These are phyloP conservation scores for Hirtodrosophila alboralis DNA, from an alignment of 2,888 invertebrate species.

Conservation along the genomic window DNA sequence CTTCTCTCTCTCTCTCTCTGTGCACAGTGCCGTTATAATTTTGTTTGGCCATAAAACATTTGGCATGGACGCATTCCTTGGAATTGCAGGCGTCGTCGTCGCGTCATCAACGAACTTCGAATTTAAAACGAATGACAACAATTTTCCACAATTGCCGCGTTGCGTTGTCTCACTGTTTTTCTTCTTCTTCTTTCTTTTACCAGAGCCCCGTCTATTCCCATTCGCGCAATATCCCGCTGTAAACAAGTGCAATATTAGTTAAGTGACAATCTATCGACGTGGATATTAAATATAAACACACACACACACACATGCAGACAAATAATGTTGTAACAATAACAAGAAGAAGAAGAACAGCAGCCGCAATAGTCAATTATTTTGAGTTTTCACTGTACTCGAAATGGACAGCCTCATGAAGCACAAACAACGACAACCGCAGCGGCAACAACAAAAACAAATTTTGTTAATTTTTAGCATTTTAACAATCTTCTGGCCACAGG, in stretches of 20 bases:
- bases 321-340: constrained; percentile 52
- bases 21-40: constrained; percentile 63
- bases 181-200: no score
- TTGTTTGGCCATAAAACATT: constrained; percentile 62
- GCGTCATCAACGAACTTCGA: constrained; percentile 38
- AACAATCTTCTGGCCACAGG: constrained; percentile 57
- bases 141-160: neutral
- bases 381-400: constrained; percentile 43
- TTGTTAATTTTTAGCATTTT: constrained; percentile 47
- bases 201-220: constrained; percentile 4
- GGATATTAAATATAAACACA: constrained; percentile 11
- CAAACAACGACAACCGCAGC: constrained; percentile 15
- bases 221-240: no score
- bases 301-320: constrained; percentile 21
- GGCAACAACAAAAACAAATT: constrained; percentile 23
- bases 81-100: constrained; percentile 41
- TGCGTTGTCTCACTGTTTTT: neutral
- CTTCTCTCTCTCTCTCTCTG: constrained; percentile 6
- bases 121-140: constrained; percentile 39
- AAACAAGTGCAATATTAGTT: constrained; percentile 64
- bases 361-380: constrained; percentile 22
- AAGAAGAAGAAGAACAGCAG: constrained; percentile 10
- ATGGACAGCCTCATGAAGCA: constrained; percentile 49
- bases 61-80: constrained; percentile 46
- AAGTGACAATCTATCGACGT: constrained; percentile 38